Percentiles rank a stretch among this genome's conserved stretches.
Conservation (phyloP, 2,888 invertebrate species). For the Thymelicus lineola region DNA sequence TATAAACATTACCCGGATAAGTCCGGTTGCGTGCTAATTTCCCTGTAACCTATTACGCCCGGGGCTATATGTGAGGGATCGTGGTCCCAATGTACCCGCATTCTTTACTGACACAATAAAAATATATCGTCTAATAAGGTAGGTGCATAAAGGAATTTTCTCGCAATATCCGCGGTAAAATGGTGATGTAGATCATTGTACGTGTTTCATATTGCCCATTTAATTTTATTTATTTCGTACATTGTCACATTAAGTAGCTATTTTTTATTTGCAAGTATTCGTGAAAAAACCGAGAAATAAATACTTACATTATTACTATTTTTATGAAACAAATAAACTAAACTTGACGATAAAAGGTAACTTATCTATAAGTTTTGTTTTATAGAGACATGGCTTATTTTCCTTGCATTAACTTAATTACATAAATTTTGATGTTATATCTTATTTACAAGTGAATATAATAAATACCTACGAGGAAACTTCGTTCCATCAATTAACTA, state of each 20-base stretch:
- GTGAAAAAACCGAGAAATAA: background rate
- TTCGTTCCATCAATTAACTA: no score
- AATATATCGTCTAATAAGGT: conserved; percentile 40
- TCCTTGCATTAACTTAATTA: no score
- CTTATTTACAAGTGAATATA: no score
- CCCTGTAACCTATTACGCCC: conserved; percentile 48
- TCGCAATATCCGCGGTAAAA: conserved; percentile 25
- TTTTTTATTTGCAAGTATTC: background rate
- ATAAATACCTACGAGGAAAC: no score
- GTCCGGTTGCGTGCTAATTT: conserved; percentile 54
- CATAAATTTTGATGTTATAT: no score
- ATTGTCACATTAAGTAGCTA: conserved; percentile 16
- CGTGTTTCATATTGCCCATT: conserved; percentile 27
- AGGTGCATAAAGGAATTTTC: conserved; percentile 35
- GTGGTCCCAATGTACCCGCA: conserved; percentile 17
- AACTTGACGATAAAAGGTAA: no score
- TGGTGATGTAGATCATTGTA: conserved; percentile 30
- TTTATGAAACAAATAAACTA: no score
- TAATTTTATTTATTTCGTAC: conserved; percentile 21
- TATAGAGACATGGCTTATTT: no score
- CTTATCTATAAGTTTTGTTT: no score
- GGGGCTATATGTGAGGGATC: conserved; percentile 32
- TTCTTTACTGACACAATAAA: conserved; percentile 44
- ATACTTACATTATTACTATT: no score
- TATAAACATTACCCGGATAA: conserved; percentile 33